Conservation (phyloP, 2,888 invertebrate genomes). For the Drosophila birchii region DNA sequence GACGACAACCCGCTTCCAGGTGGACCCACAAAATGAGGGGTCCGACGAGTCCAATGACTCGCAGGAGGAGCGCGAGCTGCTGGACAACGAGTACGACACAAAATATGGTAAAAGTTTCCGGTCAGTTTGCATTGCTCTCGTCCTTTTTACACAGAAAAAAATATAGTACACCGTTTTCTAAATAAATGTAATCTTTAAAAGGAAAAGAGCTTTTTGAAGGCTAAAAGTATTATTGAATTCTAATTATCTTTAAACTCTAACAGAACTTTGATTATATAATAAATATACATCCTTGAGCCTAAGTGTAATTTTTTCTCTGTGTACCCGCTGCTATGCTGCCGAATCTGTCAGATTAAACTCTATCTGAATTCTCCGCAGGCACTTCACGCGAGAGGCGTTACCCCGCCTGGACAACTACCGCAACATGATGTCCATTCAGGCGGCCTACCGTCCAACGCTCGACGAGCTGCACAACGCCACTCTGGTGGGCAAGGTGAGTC, state of each 20-base stretch:
- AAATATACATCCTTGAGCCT: no score
- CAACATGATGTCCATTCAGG: slow-evolving; percentile 94
- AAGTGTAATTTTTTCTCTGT: slow-evolving; percentile 6
- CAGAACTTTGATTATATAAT: neutral
- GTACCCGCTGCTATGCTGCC: slow-evolving; percentile 1
- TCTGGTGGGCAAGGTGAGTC: slow-evolving; percentile 90
- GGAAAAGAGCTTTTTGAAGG: neutral
- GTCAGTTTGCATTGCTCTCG: slow-evolving; percentile 82
- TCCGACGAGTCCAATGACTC: slow-evolving; percentile 85
- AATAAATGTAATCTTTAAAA: neutral
- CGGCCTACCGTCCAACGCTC: slow-evolving; percentile 93
- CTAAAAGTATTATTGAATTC: no score
- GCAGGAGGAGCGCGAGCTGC: slow-evolving; percentile 85
- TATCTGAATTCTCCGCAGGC: slow-evolving; percentile 85
- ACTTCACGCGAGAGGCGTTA: slow-evolving; percentile 94
- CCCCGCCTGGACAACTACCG: slow-evolving; percentile 95
- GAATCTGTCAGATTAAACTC: slow-evolving; percentile 6
- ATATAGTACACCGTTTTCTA: no score
- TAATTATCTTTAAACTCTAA: neutral
- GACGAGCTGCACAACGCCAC: slow-evolving; percentile 95
- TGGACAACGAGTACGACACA: slow-evolving; percentile 87
- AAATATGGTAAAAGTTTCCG: slow-evolving; percentile 92
- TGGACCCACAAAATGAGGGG: slow-evolving; percentile 84
- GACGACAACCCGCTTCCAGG: slow-evolving; percentile 88
- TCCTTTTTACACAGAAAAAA: slow-evolving; percentile 18